These are phyloP conservation scores for Pristionchus mayeri DNA, from an alignment of 2,888 invertebrate genomes.

Conservation along the genomic window DNA sequence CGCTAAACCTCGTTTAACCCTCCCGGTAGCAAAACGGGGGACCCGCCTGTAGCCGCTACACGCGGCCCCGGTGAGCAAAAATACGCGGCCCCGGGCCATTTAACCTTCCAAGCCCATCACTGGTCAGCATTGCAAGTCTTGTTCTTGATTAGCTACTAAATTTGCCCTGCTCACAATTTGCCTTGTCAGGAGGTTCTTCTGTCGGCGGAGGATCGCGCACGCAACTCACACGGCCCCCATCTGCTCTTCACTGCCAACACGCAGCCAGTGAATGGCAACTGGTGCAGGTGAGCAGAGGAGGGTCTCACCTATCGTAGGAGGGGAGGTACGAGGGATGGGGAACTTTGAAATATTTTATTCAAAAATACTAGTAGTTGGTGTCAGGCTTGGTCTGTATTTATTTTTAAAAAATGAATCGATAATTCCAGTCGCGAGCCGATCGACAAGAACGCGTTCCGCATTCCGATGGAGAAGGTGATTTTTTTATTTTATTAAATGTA, in stretches of 20 bases:
- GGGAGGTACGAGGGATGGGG: neutral
- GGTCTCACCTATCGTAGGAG: too few relatives aligned
- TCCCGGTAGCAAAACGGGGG: too few relatives aligned
- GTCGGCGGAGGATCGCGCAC: conserved; percentile 83
- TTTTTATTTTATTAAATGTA: neutral
- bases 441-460: conserved; percentile 75
- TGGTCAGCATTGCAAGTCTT: too few relatives aligned
- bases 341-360: neutral
- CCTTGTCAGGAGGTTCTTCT: conserved; percentile 81
- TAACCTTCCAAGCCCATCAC: too few relatives aligned
- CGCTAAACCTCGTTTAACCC: too few relatives aligned
- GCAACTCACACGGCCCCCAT: conserved; percentile 92
- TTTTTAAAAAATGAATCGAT: neutral
- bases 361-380: too few relatives aligned
- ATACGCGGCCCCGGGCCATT: too few relatives aligned
- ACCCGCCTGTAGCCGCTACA: too few relatives aligned
- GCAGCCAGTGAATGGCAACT: conserved; percentile 1
- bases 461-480: conserved; percentile 78
- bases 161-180: too few relatives aligned
- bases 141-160: too few relatives aligned
- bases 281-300: conserved; percentile 38
- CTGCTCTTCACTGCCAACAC: conserved; percentile 82
- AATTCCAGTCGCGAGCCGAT: conserved; percentile 73
- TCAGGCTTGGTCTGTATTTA: neutral
- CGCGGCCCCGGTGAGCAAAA: too few relatives aligned